phyloP scores from a whole-genome alignment of 2,113 vertebrate species.

The Nematolebias whitei region DNA sequence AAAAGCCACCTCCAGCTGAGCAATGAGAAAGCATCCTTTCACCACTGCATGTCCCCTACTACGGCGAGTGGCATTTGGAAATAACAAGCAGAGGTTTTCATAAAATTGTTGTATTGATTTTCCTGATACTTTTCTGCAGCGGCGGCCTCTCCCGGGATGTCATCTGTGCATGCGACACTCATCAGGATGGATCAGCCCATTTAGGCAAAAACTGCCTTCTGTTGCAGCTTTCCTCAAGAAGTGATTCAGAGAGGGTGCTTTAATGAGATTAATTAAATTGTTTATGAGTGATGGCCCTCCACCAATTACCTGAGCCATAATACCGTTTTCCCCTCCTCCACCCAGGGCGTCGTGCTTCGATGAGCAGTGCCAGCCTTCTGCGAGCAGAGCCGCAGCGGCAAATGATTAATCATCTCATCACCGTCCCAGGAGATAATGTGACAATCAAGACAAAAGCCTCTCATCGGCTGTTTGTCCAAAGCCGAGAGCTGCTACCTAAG shows the following conservation, averaged over 20 bases:
- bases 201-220: slow-evolving; percentile 23
- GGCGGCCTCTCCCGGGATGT: slow-evolving; percentile 36
- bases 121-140: slow-evolving; percentile 14
- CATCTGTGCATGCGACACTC: slow-evolving; percentile 47
- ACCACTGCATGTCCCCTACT: slow-evolving; percentile 52
- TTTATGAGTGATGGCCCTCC: slow-evolving; percentile 74
- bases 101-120: slow-evolving; percentile 44
- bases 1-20: slow-evolving; percentile 77
- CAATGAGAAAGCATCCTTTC: slow-evolving; percentile 69
- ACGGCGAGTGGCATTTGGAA: slow-evolving; percentile 59
- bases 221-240: slow-evolving; percentile 16
- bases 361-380: slow-evolving; percentile 42
- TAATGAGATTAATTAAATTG: slow-evolving; percentile 76
- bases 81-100: slow-evolving; percentile 47
- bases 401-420: slow-evolving; percentile 71
- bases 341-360: slow-evolving; percentile 44
- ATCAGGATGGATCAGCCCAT: slow-evolving; percentile 58
- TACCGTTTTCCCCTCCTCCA: slow-evolving; percentile 51
- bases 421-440: slow-evolving; percentile 59
- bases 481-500: slow-evolving; percentile 49
- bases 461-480: slow-evolving; percentile 57
- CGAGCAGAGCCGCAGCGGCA: slow-evolving; percentile 41
- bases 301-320: slow-evolving; percentile 75
- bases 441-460: slow-evolving; percentile 71
- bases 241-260: slow-evolving; percentile 52